Evolutionary conservation across 35 echinoderm and acorn worm genomes (phyloP).

Genomic region (Holothuria glaberrima): DNA sequence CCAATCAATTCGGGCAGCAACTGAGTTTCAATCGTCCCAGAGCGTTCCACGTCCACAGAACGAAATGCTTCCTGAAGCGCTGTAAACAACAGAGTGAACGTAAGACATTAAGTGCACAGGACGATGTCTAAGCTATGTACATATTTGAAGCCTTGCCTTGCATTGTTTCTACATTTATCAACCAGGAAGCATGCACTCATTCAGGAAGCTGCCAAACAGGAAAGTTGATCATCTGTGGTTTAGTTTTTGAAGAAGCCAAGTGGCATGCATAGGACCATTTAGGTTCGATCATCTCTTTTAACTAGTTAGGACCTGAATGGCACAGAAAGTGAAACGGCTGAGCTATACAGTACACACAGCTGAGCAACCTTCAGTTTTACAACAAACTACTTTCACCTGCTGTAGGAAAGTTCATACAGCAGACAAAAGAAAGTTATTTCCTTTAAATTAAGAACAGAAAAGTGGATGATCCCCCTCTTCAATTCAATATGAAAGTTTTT

Average conservation of each 20-base stretch:
- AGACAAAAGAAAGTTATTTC: no score
- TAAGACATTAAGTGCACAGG: background rate
- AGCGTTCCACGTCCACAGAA: slow-evolving; percentile 29
- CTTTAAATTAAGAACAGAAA: no score
- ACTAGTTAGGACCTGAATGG: no score
- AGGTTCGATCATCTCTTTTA: background rate
- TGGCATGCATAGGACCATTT: background rate
- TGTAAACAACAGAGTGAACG: slow-evolving; percentile 34
- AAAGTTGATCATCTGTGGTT: slow-evolving; percentile 5
- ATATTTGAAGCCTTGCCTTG: no score
- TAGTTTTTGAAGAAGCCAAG: background rate
- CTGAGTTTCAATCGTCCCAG: slow-evolving; percentile 28
- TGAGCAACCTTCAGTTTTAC: no score
- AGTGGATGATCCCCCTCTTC: no score
- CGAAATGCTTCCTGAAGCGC: slow-evolving; percentile 49
- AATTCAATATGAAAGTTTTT: no score
- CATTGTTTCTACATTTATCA: slow-evolving; percentile 8
- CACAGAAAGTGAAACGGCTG: no score
- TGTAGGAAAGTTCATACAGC: no score
- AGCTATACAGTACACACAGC: no score
- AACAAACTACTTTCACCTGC: no score
- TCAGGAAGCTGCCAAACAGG: slow-evolving; percentile 35
- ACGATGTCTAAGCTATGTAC: no score
- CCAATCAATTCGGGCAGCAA: slow-evolving; percentile 15
- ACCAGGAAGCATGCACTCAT: slow-evolving; percentile 38